phyloP scores from a whole-genome alignment of 2,113 vertebrate species.

The Scomber japonicus region DNA sequence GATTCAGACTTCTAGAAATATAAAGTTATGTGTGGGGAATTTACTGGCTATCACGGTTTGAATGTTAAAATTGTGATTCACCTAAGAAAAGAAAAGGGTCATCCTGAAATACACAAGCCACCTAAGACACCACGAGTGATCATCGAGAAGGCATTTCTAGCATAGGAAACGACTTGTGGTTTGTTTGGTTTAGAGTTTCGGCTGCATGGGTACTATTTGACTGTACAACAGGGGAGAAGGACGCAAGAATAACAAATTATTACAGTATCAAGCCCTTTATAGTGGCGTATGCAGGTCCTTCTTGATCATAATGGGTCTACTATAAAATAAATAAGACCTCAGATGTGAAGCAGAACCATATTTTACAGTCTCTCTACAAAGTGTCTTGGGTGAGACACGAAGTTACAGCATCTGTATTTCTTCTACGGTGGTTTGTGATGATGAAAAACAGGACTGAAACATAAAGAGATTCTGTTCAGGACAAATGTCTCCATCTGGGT shows the following conservation, averaged over 20 bases:
- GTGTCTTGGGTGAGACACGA: not conserved
- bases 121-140: not conserved
- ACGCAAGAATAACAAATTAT: not conserved
- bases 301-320: not conserved
- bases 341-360: not conserved
- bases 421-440: not conserved
- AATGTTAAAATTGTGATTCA: not conserved
- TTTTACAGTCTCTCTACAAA: not conserved
- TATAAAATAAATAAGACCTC: not conserved
- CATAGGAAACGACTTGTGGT: not conserved
- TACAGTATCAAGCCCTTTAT: constrained; percentile 29
- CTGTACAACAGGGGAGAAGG: not conserved
- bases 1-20: constrained; percentile 1
- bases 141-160: no score
- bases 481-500: constrained; percentile 10
- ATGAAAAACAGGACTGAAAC: constrained; percentile 9
- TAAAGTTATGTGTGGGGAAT: constrained; percentile 4
- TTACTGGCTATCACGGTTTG: not conserved
- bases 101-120: constrained; percentile 20
- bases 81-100: not conserved
- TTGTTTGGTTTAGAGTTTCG: constrained; percentile 1
- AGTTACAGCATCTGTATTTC: not conserved
- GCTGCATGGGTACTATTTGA: not conserved
- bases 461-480: not conserved
- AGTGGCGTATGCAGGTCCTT: constrained; percentile 42